Evolutionary conservation across 2,888 invertebrate genomes (phyloP), one percentile per base, ranked within the genome.

Genomic region (Mesorhabditis belari): DNA sequence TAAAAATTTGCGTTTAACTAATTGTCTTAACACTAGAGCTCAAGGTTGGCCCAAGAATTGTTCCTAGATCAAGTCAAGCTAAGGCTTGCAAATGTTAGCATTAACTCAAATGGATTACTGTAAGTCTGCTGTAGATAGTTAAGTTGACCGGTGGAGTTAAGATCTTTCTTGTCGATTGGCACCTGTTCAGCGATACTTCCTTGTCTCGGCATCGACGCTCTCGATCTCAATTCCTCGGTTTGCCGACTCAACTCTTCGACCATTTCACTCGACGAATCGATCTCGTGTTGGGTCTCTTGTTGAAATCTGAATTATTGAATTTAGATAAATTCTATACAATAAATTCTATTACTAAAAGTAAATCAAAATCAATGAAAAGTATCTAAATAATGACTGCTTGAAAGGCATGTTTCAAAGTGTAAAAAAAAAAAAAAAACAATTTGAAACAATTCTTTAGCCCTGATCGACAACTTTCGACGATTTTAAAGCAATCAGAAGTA

Each of bases 171-270:
- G 4, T 26, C 4, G 9, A 49, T 19, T 3, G 29, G 2, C n/a
- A 73, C 74, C 62, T 75, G 76, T 19, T 79, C 77, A 4, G 75
- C 71, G 26, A 79, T 61, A 26, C 72, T 72, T 6, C 76, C 77
- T 55, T 69, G 71, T 29, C 76, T 57, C 4, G 68, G 64, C 17
- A 29, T 54, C 9, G 60, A 62, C 6, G 63, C 62, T 27, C 64
- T 62, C 56, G 57, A 55, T 61, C 67, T 54, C 28, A 71, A 53
- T 49, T 71, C 71, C 50, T 71, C 71, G 21, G 71, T 71, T 56
- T 76, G 72, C 50, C 70, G 61, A 17, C 71, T 67, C 56, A 79
- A 59, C 26, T 75, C 76, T 53, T 79, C 79, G 44, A 79, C 71
- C 65, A 79, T 63, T 52, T 78, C 79, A 21, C 73, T 70, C 54